Evolutionary conservation across 1,140 invertebrate genomes (phyloP).

Genomic region (Trissolcus basalis): DNA sequence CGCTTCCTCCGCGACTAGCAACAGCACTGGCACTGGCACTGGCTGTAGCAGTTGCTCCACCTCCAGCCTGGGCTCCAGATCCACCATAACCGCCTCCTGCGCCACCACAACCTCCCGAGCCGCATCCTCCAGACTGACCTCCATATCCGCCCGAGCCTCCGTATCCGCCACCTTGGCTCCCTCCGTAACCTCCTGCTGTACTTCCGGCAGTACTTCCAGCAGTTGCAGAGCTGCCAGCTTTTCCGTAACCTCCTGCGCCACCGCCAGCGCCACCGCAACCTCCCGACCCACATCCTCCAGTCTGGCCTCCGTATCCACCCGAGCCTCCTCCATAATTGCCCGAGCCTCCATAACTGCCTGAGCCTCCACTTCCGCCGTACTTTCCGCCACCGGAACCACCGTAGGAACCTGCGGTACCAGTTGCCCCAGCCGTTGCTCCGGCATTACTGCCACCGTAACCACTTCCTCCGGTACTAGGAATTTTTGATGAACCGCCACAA

Average conservation of each 20-base stretch:
- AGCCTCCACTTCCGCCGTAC: conserved; percentile 16
- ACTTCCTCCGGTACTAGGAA: too few relatives aligned
- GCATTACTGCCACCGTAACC: neutral
- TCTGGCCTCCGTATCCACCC: neutral
- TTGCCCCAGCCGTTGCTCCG: neutral
- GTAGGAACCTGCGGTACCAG: neutral
- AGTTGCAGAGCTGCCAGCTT: neutral
- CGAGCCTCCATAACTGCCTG: conserved; percentile 3
- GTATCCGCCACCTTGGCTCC: conserved; percentile 5
- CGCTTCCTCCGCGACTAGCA: conserved; percentile 8
- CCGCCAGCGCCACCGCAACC: conserved; percentile 1
- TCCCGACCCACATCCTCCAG: neutral
- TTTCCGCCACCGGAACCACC: conserved; percentile 8
- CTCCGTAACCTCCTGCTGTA: conserved; percentile 6
- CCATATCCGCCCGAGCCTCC: conserved; percentile 17
- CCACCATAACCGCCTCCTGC: conserved; percentile 18
- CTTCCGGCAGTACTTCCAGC: neutral
- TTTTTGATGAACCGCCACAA: neutral
- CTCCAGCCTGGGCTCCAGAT: conserved; percentile 25
- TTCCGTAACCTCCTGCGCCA: conserved; percentile 25
- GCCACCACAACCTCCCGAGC: conserved; percentile 14
- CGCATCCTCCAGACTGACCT: conserved; percentile 17
- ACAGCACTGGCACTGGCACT: conserved; percentile 16
- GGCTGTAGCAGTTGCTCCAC: conserved; percentile 12
- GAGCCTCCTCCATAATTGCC: conserved; percentile 18